phyloP scores from a whole-genome alignment of 1,140 invertebrate genomes.

The Eriocheir sinensis region DNA sequence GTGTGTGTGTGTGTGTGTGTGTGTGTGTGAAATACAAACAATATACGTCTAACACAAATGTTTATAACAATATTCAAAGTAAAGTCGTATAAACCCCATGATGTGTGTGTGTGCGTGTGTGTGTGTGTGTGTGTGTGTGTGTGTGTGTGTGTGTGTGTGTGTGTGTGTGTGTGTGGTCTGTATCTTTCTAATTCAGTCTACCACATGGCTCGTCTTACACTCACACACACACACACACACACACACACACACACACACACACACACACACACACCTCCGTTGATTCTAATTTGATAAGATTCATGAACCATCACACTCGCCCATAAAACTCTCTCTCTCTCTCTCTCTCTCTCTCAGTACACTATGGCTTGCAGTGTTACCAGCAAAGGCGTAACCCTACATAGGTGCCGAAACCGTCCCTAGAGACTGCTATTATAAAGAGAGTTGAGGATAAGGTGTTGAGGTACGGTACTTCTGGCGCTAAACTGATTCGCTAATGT shows the following conservation, averaged over 20 bases:
- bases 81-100: not conserved
- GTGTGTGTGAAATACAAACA: not conserved
- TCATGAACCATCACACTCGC: not conserved
- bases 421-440: not conserved
- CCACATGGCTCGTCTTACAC: not conserved
- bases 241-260: not conserved
- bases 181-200: not conserved
- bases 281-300: conserved; percentile 18
- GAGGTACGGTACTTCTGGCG: not conserved
- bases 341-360: not conserved
- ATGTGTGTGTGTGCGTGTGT: not conserved
- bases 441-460: no score
- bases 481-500: not conserved
- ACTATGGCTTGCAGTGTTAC: not conserved
- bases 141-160: conserved; percentile 3
- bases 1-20: conserved; percentile 14
- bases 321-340: not conserved
- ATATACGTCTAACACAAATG: not conserved
- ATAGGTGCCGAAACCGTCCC: not conserved
- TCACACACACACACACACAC: not conserved
- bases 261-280: not conserved
- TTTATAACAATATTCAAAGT: not conserved
- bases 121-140: conserved; percentile 46
- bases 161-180: not conserved
- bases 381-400: not conserved